Percentiles rank a stretch among this genome's conserved stretches.
Conservation (phyloP, 2,888 invertebrate genomes). For the Caenorhabditis sp. region DNA sequence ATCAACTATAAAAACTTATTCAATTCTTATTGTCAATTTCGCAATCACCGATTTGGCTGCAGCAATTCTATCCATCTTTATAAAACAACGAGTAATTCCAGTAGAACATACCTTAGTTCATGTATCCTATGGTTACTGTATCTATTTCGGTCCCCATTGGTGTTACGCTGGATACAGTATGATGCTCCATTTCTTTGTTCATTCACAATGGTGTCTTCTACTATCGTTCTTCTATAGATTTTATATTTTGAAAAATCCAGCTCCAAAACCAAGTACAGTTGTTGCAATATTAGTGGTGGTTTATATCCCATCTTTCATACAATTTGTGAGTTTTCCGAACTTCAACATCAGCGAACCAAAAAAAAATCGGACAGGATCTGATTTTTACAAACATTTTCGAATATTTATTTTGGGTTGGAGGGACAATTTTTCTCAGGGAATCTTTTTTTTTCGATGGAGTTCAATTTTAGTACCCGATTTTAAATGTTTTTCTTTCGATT, state of each 20-base stretch:
- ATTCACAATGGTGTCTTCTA: neutral
- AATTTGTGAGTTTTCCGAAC: no score
- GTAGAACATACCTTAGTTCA: neutral
- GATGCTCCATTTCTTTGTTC: neutral
- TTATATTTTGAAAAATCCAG: neutral
- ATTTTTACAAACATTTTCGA: no score
- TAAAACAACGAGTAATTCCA: slow-evolving; percentile 7
- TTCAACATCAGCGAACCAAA: no score
- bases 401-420: no score
- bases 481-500: no score
- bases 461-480: no score
- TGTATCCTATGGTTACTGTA: neutral
- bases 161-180: slow-evolving; percentile 1
- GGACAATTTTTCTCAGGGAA: no score
- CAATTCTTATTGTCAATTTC: slow-evolving; percentile 21
- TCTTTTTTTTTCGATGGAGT: no score
- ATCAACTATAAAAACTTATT: slow-evolving; percentile 20
- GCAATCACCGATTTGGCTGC: slow-evolving; percentile 19
- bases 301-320: no score
- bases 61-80: slow-evolving; percentile 15
- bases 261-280: no score
- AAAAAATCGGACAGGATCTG: no score
- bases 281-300: no score
- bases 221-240: neutral
- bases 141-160: neutral